Percentiles rank a stretch among this genome's conserved stretches.
These are phyloP conservation scores for Zeugodacus cucurbitae DNA, from an alignment of 1,140 invertebrate genomes.

Conservation along the genomic window DNA sequence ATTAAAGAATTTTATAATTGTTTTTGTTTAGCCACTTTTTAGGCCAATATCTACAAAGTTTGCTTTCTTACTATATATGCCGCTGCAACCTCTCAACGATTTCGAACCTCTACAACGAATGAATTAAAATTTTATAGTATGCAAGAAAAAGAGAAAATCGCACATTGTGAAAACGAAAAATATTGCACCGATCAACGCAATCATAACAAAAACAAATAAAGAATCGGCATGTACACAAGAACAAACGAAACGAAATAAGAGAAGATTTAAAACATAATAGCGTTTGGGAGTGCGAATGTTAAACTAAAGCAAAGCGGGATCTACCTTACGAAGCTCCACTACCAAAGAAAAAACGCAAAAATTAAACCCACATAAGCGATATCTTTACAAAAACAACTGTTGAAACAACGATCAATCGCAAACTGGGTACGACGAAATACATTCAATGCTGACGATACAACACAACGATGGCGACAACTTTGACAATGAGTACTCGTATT, in stretches of 20 bases:
- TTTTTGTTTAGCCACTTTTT: background rate
- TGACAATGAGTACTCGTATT: background rate
- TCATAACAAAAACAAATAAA: conserved; percentile 29
- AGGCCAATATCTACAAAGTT: background rate
- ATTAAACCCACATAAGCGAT: background rate
- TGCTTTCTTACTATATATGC: background rate
- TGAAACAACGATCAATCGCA: background rate
- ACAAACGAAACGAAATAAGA: background rate
- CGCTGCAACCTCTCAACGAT: background rate
- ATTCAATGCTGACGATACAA: background rate
- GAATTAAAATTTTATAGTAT: background rate
- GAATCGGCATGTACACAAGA: background rate
- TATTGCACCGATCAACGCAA: conserved; percentile 23
- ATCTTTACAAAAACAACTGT: background rate
- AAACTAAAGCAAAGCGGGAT: background rate
- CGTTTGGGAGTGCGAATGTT: background rate
- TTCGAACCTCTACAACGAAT: background rate
- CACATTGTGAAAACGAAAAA: conserved; percentile 18
- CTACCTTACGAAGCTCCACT: background rate
- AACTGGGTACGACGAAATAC: background rate
- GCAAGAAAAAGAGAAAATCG: background rate
- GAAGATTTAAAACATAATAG: background rate
- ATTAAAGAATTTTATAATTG: too few relatives aligned
- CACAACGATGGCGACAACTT: background rate
- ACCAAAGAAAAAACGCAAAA: background rate